Conservation (phyloP, 1,140 invertebrate species). For the Lepeophtheirus salmonis region DNA sequence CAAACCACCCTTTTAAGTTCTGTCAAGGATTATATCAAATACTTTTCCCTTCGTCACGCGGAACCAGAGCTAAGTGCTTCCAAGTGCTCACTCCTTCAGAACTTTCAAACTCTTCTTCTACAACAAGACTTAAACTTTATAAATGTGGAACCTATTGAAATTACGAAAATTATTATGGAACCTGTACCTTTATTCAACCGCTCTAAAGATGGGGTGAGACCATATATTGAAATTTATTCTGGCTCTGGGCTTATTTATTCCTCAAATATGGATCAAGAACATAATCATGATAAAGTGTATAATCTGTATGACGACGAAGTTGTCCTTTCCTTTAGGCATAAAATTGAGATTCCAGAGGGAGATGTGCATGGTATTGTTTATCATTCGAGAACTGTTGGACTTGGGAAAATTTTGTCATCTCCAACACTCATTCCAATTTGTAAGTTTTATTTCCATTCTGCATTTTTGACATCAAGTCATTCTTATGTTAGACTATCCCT, state of each 20-base stretch:
- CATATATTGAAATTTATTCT: not conserved
- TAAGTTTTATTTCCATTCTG: not conserved
- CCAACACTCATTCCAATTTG: not conserved
- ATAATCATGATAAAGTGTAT: not conserved
- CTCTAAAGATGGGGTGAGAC: not conserved
- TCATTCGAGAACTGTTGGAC: not conserved
- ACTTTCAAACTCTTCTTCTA: not conserved
- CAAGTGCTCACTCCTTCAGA: not conserved
- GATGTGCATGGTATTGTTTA: not conserved
- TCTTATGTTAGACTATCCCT: not conserved
- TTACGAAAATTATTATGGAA: not conserved
- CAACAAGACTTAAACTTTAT: not conserved
- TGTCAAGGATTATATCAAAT: not conserved
- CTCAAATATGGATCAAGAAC: not conserved
- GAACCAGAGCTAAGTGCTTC: not conserved
- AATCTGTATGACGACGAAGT: conserved; percentile 7
- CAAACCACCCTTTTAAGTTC: not conserved
- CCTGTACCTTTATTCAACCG: conserved; percentile 6
- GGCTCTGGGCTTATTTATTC: not conserved
- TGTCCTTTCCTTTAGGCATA: not conserved
- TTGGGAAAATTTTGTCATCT: not conserved
- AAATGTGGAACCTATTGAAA: not conserved
- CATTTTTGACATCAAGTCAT: not conserved
- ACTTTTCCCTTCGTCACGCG: not conserved
- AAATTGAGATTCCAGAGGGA: not conserved